Evolutionary conservation across 2,113 vertebrate species (phyloP).

Genomic region (Carassius auratus): DNA sequence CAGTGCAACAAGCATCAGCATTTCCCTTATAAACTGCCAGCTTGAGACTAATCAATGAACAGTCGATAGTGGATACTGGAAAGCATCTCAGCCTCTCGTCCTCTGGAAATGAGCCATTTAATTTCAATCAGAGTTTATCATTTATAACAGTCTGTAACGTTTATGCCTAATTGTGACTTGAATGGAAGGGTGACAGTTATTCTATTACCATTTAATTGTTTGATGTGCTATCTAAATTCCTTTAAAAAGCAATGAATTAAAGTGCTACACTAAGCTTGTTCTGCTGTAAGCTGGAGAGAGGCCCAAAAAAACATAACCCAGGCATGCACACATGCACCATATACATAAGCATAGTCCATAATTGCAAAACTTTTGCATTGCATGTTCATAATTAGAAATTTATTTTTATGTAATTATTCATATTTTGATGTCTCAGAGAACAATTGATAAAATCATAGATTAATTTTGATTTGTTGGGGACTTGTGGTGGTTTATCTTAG

Average conservation of each 20-base stretch:
- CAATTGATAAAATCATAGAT: neutral
- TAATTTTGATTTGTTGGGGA: neutral
- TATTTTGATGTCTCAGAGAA: neutral
- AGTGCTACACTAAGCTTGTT: neutral
- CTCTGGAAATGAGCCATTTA: constrained; percentile 52
- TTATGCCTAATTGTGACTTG: constrained; percentile 35
- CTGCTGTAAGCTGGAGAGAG: neutral
- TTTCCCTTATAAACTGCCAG: constrained; percentile 47
- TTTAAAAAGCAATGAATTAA: neutral
- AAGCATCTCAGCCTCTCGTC: constrained; percentile 42
- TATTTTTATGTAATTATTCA: neutral
- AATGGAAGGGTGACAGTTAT: constrained; percentile 23
- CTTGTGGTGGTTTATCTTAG: neutral
- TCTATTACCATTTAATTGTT: neutral
- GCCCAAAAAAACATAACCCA: neutral
- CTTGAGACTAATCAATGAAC: constrained; percentile 55
- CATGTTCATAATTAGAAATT: neutral
- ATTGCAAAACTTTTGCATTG: neutral
- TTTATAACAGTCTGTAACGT: constrained; percentile 30
- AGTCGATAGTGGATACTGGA: constrained; percentile 51
- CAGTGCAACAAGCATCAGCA: constrained; percentile 56
- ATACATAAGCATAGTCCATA: neutral
- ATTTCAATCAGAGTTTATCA: constrained; percentile 43
- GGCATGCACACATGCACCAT: neutral
- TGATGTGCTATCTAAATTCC: neutral